Base-by-base conservation (phyloP, 2,797 vertebrate species). In the Sebastes miniatus region DNA sequence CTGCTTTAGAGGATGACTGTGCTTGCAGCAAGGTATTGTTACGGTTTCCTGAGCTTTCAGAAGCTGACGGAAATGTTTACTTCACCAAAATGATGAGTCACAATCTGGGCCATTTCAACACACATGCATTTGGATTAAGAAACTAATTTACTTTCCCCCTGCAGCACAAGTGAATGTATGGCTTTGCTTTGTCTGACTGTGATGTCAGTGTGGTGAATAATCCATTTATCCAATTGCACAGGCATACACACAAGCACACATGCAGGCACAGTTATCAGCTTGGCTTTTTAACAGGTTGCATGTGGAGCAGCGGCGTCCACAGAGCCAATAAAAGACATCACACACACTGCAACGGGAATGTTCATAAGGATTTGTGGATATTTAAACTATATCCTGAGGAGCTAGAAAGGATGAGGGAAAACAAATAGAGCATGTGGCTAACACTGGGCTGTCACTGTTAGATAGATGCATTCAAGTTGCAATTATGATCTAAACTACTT, bases 221-320 rank as follows among this genome's bases (percentile, higher is more conserved):
- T 84, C 61, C 76, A 83, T 84, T 88, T 71, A 89, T 87, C 83
- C 68, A 73, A 25, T 71, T 79, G 56, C 54, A 52, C 27, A 20
- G 11, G 32, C 59, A 32, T n/a, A 76, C 69, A 81, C 75, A 84
- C 75, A 80, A 74, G 75, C 76, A 80, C 83, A 83, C 80, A 75
- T 69, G 61, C 58, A 58, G 70, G 81, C 22, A 59, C 73, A 47
- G 59, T 63, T 22, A 76, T 79, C 39, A 47, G 68, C 27, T 5
- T 27, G 43, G 14, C 43, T 69, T 63, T 70, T 69, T 63, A 25
- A 61, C 27, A 57, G 71, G 69, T 80, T 86, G 79, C 79, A 82
- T 64, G 66, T 1, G 2, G 50, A 81, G 71, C 69, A 36, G 18
- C 16, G 1, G 14, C 57, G 57, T 73, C 64, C 14, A 27, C 50